Base-by-base conservation (phyloP, 2,888 invertebrate genomes). In the Cantharis rufa region DNA sequence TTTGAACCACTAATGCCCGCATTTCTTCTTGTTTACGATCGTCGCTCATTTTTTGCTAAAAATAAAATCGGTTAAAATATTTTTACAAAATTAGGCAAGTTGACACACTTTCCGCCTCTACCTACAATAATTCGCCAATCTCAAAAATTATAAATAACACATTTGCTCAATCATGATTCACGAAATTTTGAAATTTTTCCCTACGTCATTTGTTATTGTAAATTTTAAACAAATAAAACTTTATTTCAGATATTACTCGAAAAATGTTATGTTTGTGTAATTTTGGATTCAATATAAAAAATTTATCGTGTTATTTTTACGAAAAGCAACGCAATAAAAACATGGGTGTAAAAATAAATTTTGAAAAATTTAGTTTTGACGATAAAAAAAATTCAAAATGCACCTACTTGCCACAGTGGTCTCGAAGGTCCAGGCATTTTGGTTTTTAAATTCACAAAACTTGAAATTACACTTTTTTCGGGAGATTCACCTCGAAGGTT, bases 401-500 rank as follows among this genome's bases (percentile, higher is more conserved):
- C 18, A 85, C 89, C 89, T 88, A 93, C 93, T 91, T 93, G 93
- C 93, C 93, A 93, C 88, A 93, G 90, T 81, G 93, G 93, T 90
- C 93, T 87, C 11, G 88, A 88, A 75, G 88, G 93, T 90, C 93
- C 93, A 89, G 93, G 93, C 93, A 93, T 93, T 89, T 89, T 91
- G 9, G 24, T 70, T 28, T 21, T 11, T 48, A 32, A 24, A 21
- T 61, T 73, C 32, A 62, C 28, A 69, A 75, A 72, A 68, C 69
- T 75, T 28, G 10, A 32, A 64, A 21, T 62, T 28, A 62, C 24
- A 13, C 27, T 62, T 69, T 71, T 28, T 70, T 75, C 70, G 62
- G 72, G 24, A 70, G 72, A 32, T 71, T 74, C 74, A 72, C 68
- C 74, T 77, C 74, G 74, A 71, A 69, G 63, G 75, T 75, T 72